Evolutionary conservation across 1,140 invertebrate species (phyloP).

Genomic region (Phymastichus coffea): DNA sequence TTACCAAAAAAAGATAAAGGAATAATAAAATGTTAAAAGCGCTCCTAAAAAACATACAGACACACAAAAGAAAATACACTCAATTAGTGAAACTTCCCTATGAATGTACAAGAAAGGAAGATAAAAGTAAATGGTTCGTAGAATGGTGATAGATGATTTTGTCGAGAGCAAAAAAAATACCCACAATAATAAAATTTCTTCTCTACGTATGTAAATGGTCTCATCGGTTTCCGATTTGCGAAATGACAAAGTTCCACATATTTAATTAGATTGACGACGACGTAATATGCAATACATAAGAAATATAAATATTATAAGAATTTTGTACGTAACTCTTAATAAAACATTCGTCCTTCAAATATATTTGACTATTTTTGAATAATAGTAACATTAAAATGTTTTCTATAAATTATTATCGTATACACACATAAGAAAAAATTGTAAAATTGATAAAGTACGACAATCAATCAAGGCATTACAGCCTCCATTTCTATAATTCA

Average conservation of each 20-base stretch:
- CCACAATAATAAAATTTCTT: too few species aligned
- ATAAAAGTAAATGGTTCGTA: neutral
- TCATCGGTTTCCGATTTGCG: neutral
- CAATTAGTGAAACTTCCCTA: neutral
- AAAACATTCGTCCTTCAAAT: conserved; percentile 22
- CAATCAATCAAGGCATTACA: too few species aligned
- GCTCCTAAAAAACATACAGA: neutral
- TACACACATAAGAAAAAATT: too few species aligned
- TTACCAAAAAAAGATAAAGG: neutral
- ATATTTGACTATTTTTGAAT: too few species aligned
- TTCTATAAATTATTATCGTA: too few species aligned
- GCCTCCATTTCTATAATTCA: too few species aligned
- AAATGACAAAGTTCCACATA: conserved; percentile 10
- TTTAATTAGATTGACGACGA: conserved; percentile 1
- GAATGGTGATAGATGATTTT: neutral
- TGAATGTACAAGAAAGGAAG: neutral
- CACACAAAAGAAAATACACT: neutral
- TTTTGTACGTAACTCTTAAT: conserved; percentile 30
- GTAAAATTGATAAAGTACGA: too few species aligned
- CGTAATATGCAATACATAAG: conserved; percentile 8
- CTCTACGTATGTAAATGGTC: too few species aligned
- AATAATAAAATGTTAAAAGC: neutral
- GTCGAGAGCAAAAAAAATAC: neutral
- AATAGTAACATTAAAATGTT: too few species aligned
- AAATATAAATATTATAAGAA: conserved; percentile 24